phyloP scores from a whole-genome alignment of 30 jellyfish, hydroid and myxozoan genomes.

The Clytia hemisphaerica region DNA sequence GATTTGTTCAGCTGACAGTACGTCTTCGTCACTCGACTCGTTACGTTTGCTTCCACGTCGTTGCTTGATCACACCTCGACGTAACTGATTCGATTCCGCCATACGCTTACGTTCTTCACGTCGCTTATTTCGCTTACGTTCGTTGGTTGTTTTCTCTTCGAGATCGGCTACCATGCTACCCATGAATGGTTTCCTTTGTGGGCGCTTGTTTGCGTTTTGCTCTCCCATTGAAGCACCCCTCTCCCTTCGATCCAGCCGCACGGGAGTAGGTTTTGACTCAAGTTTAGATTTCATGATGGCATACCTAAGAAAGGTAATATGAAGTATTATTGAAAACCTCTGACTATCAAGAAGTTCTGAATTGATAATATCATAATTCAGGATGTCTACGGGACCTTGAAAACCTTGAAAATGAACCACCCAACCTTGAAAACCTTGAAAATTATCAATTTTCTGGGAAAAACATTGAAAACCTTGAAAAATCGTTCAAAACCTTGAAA shows the following conservation, averaged over 20 bases:
- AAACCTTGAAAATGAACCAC: too few relatives aligned
- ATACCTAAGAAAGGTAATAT: too few relatives aligned
- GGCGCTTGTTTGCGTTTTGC: neutral
- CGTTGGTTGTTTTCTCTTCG: constrained; percentile 8
- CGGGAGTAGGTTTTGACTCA: too few relatives aligned
- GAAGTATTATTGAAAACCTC: too few relatives aligned
- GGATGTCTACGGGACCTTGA: too few relatives aligned
- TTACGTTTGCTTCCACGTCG: neutral
- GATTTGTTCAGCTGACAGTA: neutral
- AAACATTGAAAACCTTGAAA: too few relatives aligned
- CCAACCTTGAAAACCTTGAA: too few relatives aligned
- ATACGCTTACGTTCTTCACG: neutral
- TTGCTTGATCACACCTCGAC: neutral
- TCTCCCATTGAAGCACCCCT: neutral
- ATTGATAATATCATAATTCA: too few relatives aligned
- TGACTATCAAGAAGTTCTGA: too few relatives aligned
- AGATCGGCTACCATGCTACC: constrained; percentile 48
- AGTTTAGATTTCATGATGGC: too few relatives aligned
- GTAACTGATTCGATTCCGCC: constrained; percentile 8
- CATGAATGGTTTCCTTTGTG: neutral
- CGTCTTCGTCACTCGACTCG: constrained; percentile 34
- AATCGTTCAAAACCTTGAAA: too few relatives aligned
- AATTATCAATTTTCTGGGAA: too few relatives aligned
- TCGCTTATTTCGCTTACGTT: neutral
- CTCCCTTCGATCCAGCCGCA: neutral